Evolutionary conservation across 2,888 invertebrate species (phyloP).

Genomic region (Cryptus armator): DNA sequence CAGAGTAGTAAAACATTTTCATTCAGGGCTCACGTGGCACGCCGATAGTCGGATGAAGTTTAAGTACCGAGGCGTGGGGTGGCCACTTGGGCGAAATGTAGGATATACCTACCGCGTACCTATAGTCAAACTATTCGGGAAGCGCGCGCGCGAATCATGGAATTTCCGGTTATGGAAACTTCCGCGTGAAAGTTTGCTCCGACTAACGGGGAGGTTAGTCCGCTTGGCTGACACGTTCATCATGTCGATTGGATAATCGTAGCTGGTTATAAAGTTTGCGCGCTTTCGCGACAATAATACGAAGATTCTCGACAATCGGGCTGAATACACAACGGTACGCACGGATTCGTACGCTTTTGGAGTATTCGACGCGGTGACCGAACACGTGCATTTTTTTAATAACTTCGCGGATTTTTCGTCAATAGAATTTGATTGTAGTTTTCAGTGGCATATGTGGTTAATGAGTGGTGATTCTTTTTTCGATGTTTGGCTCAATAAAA

Average conservation of each 20-base stretch:
- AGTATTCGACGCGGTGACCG: background rate
- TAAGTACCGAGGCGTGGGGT: constrained; percentile 55
- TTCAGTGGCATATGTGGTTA: constrained; percentile 22
- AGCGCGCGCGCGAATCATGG: constrained; percentile 53
- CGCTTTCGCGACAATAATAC: background rate
- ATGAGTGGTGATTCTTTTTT: constrained; percentile 18
- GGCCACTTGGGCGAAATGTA: constrained; percentile 36
- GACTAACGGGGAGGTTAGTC: constrained; percentile 11
- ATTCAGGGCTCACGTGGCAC: constrained; percentile 67
- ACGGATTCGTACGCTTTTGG: background rate
- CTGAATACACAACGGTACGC: background rate
- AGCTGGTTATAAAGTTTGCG: constrained; percentile 3
- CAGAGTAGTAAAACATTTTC: constrained; percentile 59
- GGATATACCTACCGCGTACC: constrained; percentile 23
- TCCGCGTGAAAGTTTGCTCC: constrained; percentile 53
- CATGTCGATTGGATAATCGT: constrained; percentile 50
- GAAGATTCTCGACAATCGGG: background rate
- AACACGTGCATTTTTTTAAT: background rate
- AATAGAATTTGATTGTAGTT: background rate
- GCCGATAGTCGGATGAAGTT: constrained; percentile 65
- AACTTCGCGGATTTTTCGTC: background rate
- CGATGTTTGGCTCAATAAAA: background rate
- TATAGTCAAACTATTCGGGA: constrained; percentile 52
- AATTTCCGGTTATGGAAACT: constrained; percentile 69
- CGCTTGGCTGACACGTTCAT: constrained; percentile 39